Evolutionary conservation across 2,113 vertebrate species (phyloP), one percentile per base, ranked within the genome.

Genomic region (Chiloscyllium plagiosum): DNA sequence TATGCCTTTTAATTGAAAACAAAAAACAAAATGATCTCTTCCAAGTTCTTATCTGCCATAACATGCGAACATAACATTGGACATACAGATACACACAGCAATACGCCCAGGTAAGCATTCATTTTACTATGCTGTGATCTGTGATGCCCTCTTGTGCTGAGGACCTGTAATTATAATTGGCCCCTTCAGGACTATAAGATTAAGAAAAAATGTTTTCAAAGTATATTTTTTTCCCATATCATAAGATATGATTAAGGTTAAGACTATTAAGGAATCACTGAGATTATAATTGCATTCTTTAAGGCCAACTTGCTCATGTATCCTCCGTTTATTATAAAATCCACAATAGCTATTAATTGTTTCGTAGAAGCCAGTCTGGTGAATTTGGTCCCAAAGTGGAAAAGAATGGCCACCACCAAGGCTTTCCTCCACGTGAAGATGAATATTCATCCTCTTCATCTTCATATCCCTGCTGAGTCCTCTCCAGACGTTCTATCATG

Each of bases 351-450:
- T 1, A 2, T n/a, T 97, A 98, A 95, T 98, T 97, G 96, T 98
- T 98, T 96, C 98, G 98, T 86, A 99, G 98, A 96, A 99, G 97
- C 99, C 99, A 99, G 61, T 97, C 97, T 0, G 99, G 99, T 95
- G 98, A 97, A 20, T 98, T 97, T 13, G 98, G 96, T 50, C 97
- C 98, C 10, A 98, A 97, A 8, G 98, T 98, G 66, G 98, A 98
- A 97, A 99, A 99, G 96, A 99, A 99, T 4, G 97, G 97, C 99
- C 99, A 99, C 99, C 99, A 99, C 99, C 99, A 99, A 0, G 99
- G 99, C 96, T 99, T 99, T 96, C 98, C 98, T 52, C 97, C 98
- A 22, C 61, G 96, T 0, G 29, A 1, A 0, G 96, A 0, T 0
- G 97, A 96, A 94, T 97, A 97, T 0, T 98, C 97, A 0, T 96